Base-by-base conservation (phyloP, 2,797 vertebrate genomes). In the Heliangelus exortis region DNA sequence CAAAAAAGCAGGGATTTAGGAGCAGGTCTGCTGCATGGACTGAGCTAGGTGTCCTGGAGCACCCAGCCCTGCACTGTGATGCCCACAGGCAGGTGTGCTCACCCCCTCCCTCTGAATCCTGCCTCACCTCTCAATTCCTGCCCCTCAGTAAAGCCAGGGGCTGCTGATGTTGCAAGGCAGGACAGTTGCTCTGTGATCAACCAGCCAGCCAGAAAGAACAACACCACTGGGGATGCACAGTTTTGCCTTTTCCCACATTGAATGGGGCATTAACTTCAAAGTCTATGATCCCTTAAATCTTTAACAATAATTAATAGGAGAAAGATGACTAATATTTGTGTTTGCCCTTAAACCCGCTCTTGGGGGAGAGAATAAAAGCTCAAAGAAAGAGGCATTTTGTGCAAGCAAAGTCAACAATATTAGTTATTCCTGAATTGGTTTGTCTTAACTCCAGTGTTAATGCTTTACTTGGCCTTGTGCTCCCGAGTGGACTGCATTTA, bases 231-330 rank as follows among this genome's bases (percentile, higher is more conserved):
- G 94, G 96, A 96, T 94, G 92, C 57, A 95, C 53, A 43, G 84
- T 74, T 96, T 92, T 96, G 95, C 96, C 91, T 98, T 98, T 96
- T 98, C 98, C 97, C 98, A 98, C 98, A 97, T 92, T 84, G 96
- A 97, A 97, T 84, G 95, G 96, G 95, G 96, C 97, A 96, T 97
- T 97, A 97, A 97, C 96, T 97, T 97, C 86, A 72, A 96, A 97
- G 86, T 97, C 98, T 97, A 92, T 98, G 98, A 98, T 95, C 97
- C 98, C 92, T 98, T 97, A 98, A 98, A 98, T 96, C 98, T 97
- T 93, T 97, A 97, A 95, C 97, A 98, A 98, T 98, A 97, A 98
- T 98, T 98, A 98, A 98, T 98, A 96, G 91, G 91, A 94, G 87
- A 96, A 96, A 97, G 97, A 97, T 94, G 61, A 96, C 97, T 97